These are phyloP conservation scores for Chloroclystis v-ata DNA, from an alignment of 2,888 invertebrate genomes.

Conservation along the genomic window DNA sequence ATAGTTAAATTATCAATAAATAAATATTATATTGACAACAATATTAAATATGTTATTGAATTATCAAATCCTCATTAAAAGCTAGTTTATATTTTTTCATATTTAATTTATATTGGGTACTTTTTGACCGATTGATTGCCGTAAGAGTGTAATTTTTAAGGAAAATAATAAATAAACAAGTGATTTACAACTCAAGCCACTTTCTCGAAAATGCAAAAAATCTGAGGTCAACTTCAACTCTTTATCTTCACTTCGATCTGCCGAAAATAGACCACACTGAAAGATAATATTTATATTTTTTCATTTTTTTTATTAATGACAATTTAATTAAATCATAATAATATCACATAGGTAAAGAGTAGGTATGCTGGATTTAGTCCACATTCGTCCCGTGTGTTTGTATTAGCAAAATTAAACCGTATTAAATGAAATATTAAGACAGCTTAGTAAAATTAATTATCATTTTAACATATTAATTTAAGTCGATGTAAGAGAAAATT, in stretches of 20 bases:
- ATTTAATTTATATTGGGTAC: too few relatives aligned
- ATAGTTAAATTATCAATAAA: too few relatives aligned
- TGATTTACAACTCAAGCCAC: not conserved
- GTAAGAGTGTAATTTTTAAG: not conserved
- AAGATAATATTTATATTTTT: not conserved
- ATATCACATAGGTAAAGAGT: not conserved
- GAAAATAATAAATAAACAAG: not conserved
- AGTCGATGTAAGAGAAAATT: slow-evolving; percentile 33
- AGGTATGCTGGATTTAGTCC: too few relatives aligned
- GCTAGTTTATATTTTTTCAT: too few relatives aligned
- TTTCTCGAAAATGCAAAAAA: not conserved
- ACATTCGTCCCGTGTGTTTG: too few relatives aligned
- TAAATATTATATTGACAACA: too few relatives aligned
- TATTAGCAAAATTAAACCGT: not conserved
- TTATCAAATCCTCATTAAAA: too few relatives aligned
- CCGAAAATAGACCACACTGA: not conserved
- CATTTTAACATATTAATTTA: slow-evolving; percentile 13
- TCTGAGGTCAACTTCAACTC: not conserved
- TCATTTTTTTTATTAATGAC: too few relatives aligned
- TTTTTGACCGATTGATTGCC: too few relatives aligned
- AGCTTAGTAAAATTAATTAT: slow-evolving; percentile 16
- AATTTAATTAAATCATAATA: too few relatives aligned
- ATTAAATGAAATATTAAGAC: slow-evolving; percentile 29
- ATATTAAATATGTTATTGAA: too few relatives aligned
- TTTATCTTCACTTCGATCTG: not conserved